Evolutionary conservation across 2,888 invertebrate genomes (phyloP).

Genomic region (Mallateleia sp.): DNA sequence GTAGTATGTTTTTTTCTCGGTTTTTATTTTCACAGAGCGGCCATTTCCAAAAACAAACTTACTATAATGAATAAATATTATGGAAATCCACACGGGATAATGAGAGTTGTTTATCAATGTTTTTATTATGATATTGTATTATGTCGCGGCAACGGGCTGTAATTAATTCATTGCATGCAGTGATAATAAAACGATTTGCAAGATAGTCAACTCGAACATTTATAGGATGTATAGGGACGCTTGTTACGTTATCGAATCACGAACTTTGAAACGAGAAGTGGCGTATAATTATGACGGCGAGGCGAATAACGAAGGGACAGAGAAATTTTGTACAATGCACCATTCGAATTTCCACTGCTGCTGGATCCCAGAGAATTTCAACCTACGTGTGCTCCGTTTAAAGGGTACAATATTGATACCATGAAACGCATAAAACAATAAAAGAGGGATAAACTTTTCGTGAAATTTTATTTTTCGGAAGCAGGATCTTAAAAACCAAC

Average conservation of each 20-base stretch:
- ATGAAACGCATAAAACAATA: too few relatives aligned
- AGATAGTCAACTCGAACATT: slow-evolving; percentile 48
- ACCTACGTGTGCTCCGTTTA: too few relatives aligned
- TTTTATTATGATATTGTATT: slow-evolving; percentile 6
- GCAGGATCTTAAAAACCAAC: neutral
- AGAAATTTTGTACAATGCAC: slow-evolving; percentile 36
- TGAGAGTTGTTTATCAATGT: neutral
- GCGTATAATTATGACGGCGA: slow-evolving; percentile 41
- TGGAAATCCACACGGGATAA: neutral
- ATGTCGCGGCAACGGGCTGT: neutral
- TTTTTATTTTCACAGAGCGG: slow-evolving; percentile 24
- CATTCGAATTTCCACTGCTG: too few relatives aligned
- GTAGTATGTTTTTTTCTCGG: slow-evolving; percentile 37
- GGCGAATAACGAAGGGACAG: slow-evolving; percentile 34
- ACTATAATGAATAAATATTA: slow-evolving; percentile 52
- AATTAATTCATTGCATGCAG: slow-evolving; percentile 41
- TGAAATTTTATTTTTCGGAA: slow-evolving; percentile 1
- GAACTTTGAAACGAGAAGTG: slow-evolving; percentile 45
- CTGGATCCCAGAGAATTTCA: too few relatives aligned
- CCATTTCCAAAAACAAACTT: slow-evolving; percentile 20
- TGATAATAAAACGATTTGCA: slow-evolving; percentile 48
- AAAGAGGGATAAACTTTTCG: too few relatives aligned
- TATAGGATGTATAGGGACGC: slow-evolving; percentile 37
- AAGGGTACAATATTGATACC: too few relatives aligned
- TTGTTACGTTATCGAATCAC: slow-evolving; percentile 49